Conservation (phyloP, 2,888 invertebrate genomes). For the Allacma fusca region DNA sequence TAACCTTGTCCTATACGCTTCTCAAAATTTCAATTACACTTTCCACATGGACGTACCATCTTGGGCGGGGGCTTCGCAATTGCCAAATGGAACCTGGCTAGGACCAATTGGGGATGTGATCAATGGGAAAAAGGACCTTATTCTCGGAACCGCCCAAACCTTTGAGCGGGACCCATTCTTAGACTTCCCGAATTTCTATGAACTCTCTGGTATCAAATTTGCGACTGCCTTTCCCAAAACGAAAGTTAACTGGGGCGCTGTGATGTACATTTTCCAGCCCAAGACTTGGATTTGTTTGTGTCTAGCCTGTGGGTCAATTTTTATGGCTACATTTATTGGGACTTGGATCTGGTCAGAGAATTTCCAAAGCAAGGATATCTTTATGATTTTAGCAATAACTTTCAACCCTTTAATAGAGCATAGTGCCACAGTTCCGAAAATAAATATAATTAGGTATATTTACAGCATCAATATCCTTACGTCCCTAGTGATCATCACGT, state of each 20-base stretch:
- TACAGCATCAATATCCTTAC: not conserved
- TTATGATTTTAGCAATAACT: not conserved
- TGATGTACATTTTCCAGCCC: not conserved
- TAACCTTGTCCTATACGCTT: not conserved
- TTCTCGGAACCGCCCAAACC: constrained; percentile 1
- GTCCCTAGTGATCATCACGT: not conserved
- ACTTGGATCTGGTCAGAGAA: not conserved
- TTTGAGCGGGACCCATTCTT: constrained; percentile 12
- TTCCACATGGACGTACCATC: not conserved
- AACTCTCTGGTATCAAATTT: not conserved
- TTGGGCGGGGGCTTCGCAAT: not conserved
- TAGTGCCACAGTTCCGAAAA: not conserved
- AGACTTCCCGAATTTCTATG: not conserved
- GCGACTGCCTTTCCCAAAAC: not conserved
- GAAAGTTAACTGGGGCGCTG: not conserved
- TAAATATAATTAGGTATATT: not conserved
- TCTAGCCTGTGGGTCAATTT: not conserved
- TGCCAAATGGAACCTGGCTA: constrained; percentile 5
- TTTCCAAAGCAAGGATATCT: not conserved
- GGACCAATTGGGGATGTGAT: constrained; percentile 1
- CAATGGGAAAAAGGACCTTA: constrained; percentile 8
- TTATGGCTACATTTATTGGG: not conserved
- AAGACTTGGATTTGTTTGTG: not conserved
- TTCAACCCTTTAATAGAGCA: constrained; percentile 13
- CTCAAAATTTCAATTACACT: not conserved